phyloP scores from a whole-genome alignment of 2,888 invertebrate genomes.

The Plemyria rubiginata region DNA sequence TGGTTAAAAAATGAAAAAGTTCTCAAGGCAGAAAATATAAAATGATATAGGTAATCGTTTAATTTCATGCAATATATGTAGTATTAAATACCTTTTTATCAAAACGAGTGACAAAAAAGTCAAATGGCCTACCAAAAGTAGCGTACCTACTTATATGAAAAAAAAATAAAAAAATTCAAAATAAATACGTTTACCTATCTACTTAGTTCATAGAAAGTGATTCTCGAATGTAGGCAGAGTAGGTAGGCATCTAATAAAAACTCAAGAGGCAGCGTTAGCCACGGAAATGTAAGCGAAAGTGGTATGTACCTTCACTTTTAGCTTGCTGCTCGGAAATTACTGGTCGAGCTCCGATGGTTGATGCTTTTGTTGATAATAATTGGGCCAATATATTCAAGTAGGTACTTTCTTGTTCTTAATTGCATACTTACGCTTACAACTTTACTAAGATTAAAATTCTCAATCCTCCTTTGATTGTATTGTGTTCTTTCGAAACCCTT shows the following conservation, averaged over 20 bases:
- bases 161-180: too few relatives aligned
- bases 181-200: background rate
- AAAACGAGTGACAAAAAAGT: too few relatives aligned
- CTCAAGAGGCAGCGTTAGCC: conserved; percentile 40
- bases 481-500: too few relatives aligned
- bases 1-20: too few relatives aligned
- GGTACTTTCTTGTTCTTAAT: conserved; percentile 15
- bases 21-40: too few relatives aligned
- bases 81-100: too few relatives aligned
- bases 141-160: too few relatives aligned
- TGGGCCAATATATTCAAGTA: conserved; percentile 5
- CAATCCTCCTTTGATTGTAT: too few relatives aligned
- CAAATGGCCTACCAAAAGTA: too few relatives aligned
- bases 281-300: conserved; percentile 65
- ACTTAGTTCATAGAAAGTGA: conserved; percentile 54
- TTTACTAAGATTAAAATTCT: background rate
- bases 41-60: too few relatives aligned
- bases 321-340: conserved; percentile 35
- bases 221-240: conserved; percentile 47
- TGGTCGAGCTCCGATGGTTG: conserved; percentile 5
- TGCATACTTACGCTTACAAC: background rate
- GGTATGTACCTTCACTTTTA: conserved; percentile 72
- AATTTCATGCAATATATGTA: too few relatives aligned
- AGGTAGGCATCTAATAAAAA: conserved; percentile 47
- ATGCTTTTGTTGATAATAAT: conserved; percentile 18